Percentiles rank a stretch among this genome's conserved stretches.
phyloP scores from a whole-genome alignment of 2,797 vertebrate genomes.

The Darevskia mixta region DNA sequence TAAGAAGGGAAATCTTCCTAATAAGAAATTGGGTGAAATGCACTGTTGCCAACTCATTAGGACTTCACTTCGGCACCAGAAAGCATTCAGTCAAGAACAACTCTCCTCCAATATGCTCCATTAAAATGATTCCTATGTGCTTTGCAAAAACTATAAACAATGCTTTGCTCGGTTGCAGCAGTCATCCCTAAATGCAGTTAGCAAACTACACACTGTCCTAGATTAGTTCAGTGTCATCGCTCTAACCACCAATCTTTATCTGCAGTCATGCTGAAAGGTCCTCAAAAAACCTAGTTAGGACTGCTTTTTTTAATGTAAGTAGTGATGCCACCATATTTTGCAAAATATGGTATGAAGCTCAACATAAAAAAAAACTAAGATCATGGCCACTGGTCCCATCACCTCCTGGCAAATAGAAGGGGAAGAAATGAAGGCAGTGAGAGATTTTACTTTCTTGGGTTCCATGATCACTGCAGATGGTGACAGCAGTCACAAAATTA shows the following conservation, averaged over 20 bases:
- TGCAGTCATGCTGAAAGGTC: background rate
- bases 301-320: too few relatives aligned
- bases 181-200: background rate
- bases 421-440: too few relatives aligned
- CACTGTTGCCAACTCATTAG: background rate
- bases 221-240: background rate
- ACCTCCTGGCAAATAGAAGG: too few relatives aligned
- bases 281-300: background rate
- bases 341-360: too few relatives aligned
- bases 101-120: conserved; percentile 21
- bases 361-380: too few relatives aligned
- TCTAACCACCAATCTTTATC: background rate
- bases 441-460: too few relatives aligned
- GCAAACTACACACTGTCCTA: background rate
- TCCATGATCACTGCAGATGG: too few relatives aligned
- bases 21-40: conserved; percentile 59
- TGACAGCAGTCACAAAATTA: too few relatives aligned
- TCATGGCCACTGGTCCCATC: too few relatives aligned
- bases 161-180: too few relatives aligned
- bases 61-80: conserved; percentile 37
- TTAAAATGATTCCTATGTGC: background rate
- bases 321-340: background rate
- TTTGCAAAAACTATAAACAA: background rate
- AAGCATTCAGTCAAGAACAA: conserved; percentile 29
- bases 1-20: conserved; percentile 48